phyloP scores from a whole-genome alignment of 2,797 vertebrate genomes.

The Vireo griseus region DNA sequence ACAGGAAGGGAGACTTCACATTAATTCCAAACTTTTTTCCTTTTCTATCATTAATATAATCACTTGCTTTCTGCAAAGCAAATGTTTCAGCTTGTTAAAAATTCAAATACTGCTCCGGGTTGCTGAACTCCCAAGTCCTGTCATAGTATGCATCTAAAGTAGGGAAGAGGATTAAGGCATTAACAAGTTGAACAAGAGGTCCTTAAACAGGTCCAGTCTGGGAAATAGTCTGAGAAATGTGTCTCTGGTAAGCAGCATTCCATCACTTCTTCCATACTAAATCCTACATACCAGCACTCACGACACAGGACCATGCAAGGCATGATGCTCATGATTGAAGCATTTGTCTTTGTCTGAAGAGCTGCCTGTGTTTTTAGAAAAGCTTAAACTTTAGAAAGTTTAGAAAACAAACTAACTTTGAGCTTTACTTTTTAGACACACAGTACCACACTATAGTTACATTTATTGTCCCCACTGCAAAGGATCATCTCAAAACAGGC shows the following conservation, averaged over 20 bases:
- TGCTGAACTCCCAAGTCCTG: neutral
- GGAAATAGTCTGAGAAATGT: neutral
- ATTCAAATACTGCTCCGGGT: neutral
- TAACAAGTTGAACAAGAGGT: slow-evolving; percentile 47
- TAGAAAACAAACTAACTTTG: neutral
- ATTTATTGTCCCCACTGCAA: neutral
- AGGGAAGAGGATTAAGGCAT: slow-evolving; percentile 53
- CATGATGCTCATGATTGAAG: accelerated
- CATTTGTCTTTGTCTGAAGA: neutral
- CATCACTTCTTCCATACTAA: neutral
- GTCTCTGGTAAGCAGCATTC: slow-evolving; percentile 21
- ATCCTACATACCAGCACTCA: neutral
- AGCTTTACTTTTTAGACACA: neutral
- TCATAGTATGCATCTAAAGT: neutral
- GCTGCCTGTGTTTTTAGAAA: neutral
- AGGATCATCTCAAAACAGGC: neutral
- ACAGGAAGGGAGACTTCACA: neutral
- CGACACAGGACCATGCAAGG: neutral
- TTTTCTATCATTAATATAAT: neutral
- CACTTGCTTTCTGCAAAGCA: slow-evolving; percentile 1
- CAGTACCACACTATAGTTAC: neutral
- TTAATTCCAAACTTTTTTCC: neutral
- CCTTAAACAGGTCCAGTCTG: slow-evolving; percentile 35
- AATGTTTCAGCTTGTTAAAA: neutral
- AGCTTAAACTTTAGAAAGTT: neutral